Conservation (phyloP, 2,113 vertebrate species). For the Cyphomyrus plagiostoma region DNA sequence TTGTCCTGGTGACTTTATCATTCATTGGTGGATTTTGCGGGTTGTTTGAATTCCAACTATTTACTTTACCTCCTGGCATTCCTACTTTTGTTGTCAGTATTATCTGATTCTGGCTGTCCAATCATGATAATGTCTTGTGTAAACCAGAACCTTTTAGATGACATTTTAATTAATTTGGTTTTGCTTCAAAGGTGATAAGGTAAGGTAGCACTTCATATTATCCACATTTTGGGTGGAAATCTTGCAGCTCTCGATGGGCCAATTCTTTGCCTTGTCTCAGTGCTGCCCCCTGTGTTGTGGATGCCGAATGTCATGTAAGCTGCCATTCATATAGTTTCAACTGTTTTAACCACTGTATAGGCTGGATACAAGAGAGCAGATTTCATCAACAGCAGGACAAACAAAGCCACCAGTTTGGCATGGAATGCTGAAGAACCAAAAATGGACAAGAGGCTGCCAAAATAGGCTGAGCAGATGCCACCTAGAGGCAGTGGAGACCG, state of each 20-base stretch:
- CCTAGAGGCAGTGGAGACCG: not conserved
- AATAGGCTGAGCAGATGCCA: not conserved
- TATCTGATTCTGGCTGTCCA: not conserved
- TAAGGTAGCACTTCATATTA: not conserved
- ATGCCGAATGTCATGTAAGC: not conserved
- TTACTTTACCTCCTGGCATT: not conserved
- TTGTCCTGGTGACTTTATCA: not conserved
- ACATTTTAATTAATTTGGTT: not conserved
- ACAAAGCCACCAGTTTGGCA: constrained; percentile 67
- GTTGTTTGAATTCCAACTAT: not conserved
- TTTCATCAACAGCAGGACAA: constrained; percentile 77
- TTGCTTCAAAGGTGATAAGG: not conserved
- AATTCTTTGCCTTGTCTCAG: not conserved
- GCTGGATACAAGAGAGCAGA: constrained; percentile 73
- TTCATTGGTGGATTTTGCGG: not conserved
- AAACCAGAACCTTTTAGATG: not conserved
- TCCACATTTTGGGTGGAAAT: not conserved
- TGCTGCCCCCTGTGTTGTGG: not conserved
- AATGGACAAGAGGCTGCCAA: not conserved
- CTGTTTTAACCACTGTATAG: constrained; percentile 50
- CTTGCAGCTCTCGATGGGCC: not conserved
- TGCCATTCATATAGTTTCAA: not conserved
- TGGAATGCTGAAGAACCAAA: not conserved
- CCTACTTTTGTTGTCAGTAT: not conserved
- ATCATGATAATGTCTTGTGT: not conserved